These are phyloP conservation scores for Lepisosteus oculatus DNA, from an alignment of 2,113 vertebrate species.

Conservation along the genomic window DNA sequence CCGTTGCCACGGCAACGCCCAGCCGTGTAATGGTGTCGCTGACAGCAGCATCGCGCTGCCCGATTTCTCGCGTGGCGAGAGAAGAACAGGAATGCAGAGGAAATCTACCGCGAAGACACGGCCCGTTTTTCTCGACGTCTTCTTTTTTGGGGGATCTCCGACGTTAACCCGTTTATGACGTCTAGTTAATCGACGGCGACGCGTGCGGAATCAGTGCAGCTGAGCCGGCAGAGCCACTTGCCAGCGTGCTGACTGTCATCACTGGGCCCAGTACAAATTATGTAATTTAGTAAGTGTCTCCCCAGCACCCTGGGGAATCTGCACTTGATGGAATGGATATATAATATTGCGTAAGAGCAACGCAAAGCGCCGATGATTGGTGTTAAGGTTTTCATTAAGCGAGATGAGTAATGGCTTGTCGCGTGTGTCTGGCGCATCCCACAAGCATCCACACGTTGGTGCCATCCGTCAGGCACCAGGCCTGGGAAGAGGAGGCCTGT, in stretches of 20 bases:
- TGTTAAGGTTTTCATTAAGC: constrained; percentile 76
- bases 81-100: constrained; percentile 36
- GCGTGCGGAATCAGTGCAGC: no score
- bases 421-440: constrained; percentile 66
- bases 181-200: no score
- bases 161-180: no score
- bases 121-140: no score
- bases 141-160: no score
- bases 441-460: constrained; percentile 68
- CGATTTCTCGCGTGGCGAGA: constrained; percentile 34
- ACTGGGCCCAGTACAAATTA: constrained; percentile 70
- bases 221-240: constrained; percentile 30
- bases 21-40: constrained; percentile 35
- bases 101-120: constrained; percentile 39
- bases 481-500: background rate
- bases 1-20: constrained; percentile 60
- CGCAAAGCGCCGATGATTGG: constrained; percentile 67
- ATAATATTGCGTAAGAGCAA: constrained; percentile 67
- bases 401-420: constrained; percentile 75
- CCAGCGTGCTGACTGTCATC: constrained; percentile 54
- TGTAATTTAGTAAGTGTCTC: constrained; percentile 75
- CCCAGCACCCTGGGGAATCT: constrained; percentile 57
- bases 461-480: constrained; percentile 67
- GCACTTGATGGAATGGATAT: constrained; percentile 59
- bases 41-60: constrained; percentile 17